A percentile compares a stretch with the other conserved stretches of the same genome.
Evolutionary conservation across 2,888 invertebrate genomes (phyloP).

Genomic region (Acronicta alni): DNA sequence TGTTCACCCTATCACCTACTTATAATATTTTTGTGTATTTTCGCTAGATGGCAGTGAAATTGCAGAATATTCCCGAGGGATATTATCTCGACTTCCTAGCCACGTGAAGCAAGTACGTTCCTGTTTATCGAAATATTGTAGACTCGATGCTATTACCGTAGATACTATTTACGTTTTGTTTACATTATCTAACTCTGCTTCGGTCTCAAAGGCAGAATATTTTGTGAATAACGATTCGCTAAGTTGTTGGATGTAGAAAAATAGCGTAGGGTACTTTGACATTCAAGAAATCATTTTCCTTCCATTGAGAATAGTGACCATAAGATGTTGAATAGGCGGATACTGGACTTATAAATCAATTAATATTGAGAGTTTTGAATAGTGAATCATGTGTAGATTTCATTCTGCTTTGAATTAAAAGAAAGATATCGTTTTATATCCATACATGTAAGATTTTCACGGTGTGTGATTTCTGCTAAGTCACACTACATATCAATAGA

Average conservation of each 20-base stretch:
- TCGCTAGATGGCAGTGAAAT: conserved; percentile 78
- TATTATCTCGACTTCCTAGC: conserved; percentile 78
- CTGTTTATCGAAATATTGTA: conserved; percentile 76
- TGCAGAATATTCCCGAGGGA: conserved; percentile 83
- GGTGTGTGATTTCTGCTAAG: no score
- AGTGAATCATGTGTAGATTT: no score
- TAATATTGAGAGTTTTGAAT: no score
- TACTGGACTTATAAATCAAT: no score
- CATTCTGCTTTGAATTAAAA: no score
- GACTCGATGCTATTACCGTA: conserved; percentile 53
- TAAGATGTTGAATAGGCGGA: no score
- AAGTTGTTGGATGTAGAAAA: not conserved
- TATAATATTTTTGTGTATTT: conserved; percentile 80
- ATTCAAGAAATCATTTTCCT: not conserved
- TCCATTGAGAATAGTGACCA: no score
- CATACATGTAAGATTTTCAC: no score
- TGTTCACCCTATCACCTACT: conserved; percentile 67
- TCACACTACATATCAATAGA: no score
- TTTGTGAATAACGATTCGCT: conserved; percentile 12
- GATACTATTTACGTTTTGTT: conserved; percentile 61
- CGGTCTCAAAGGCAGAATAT: conserved; percentile 36
- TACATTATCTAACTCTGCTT: conserved; percentile 51
- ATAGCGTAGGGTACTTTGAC: not conserved
- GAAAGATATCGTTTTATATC: no score
- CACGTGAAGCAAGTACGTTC: conserved; percentile 72